Base-by-base conservation (phyloP, 2,113 vertebrate genomes). In the Castor canadensis region DNA sequence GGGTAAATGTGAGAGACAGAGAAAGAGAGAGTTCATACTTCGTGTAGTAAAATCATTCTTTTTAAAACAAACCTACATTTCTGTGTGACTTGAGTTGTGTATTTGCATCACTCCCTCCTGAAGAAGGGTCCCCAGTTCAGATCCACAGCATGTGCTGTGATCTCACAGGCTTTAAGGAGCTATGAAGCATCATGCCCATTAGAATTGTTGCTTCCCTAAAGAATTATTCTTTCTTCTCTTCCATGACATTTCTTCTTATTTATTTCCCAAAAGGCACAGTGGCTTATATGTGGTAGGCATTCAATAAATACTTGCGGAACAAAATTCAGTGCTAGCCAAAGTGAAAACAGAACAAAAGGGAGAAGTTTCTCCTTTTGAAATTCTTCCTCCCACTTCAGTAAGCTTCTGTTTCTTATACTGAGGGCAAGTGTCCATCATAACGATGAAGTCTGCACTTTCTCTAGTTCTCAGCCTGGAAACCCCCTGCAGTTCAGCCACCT, bases 401-500 rank as follows among this genome's bases (percentile, higher is more conserved):
- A 52, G 52, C 62, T 76, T 54, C 67, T 83, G 84, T 93, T 38
- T 91, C 75, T 49, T 89, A 52, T 54, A 67, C 60, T 58, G 60
- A 60, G 45, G 17, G 79, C 87, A 64, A 71, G 62, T 81, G 94
- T 84, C 91, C 94, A 87, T 87, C 75, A 52, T 56, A 72, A 60
- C 80, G 62, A 47, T 75, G 79, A 92, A 96, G 88, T 79, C 83
- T 85, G 87, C 45, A 87, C 64, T 97, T 95, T 89, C 81, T 93
- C 60, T 77, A 52, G 47, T 84, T 80, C 95, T 85, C 89, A 94
- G 89, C 89, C 89, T 87, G 40, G 54, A 89, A 97, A 92, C 89
- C 94, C 77, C 97, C 96, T 62, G 87, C 89, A 82, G 97, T n/a
- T 89, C 54, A 43, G 94, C 97, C 97, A 98, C 97, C 97, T 98